Conservation (phyloP, 2,888 invertebrate genomes). For the Galeruca laticollis region DNA sequence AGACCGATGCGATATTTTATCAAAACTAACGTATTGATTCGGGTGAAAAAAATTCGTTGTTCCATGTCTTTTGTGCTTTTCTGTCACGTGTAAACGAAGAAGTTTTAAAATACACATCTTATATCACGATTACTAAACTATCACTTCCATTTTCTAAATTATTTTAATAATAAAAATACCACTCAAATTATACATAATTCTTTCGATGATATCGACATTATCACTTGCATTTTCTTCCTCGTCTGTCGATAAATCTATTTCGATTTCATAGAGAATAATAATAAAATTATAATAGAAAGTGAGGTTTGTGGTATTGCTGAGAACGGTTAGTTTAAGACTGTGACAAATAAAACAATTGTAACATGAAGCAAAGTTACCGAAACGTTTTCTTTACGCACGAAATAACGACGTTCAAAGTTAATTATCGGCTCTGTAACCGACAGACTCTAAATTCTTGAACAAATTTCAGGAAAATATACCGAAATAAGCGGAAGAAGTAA, state of each 20-base stretch:
- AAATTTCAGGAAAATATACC: too few species aligned
- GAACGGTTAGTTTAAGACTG: conserved; percentile 43
- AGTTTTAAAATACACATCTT: conserved; percentile 73
- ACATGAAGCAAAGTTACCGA: conserved; percentile 45
- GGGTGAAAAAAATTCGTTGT: conserved; percentile 58
- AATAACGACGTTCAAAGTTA: conserved; percentile 46
- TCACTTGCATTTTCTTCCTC: conserved; percentile 33
- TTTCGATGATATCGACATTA: conserved; percentile 10
- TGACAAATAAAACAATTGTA: conserved; percentile 47
- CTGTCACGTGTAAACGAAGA: conserved; percentile 70
- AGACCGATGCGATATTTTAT: conserved; percentile 44
- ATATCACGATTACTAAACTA: not conserved
- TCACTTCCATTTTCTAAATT: too few species aligned
- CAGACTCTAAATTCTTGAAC: too few species aligned
- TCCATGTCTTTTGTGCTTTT: conserved; percentile 51
- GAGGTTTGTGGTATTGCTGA: conserved; percentile 37
- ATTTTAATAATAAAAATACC: too few species aligned
- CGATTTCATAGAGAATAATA: conserved; percentile 3
- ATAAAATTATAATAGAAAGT: conserved; percentile 31
- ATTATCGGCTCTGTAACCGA: conserved; percentile 48
- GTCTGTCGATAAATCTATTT: conserved; percentile 1
- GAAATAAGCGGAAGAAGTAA: too few species aligned
- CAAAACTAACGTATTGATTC: conserved; percentile 40
- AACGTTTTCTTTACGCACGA: conserved; percentile 52
- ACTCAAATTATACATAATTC: not conserved